Evolutionary conservation across 2,797 vertebrate species (phyloP).

Genomic region (Manis pentadactyla): DNA sequence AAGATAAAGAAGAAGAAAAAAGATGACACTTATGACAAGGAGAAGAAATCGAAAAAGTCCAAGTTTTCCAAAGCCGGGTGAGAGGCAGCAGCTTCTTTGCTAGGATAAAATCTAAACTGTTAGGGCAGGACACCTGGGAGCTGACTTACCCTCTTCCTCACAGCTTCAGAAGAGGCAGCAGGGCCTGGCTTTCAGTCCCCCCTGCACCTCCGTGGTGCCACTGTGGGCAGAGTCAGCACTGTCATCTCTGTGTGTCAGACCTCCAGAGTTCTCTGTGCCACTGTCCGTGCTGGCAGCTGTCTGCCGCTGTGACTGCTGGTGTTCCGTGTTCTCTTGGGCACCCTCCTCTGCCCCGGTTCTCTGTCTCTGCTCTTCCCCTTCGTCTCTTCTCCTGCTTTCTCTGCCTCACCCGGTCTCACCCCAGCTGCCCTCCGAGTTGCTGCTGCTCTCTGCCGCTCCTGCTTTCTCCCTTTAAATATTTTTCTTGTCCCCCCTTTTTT

Average conservation of each 20-base stretch:
- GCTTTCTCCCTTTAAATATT: slow-evolving; percentile 58
- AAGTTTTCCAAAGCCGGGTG: slow-evolving; percentile 89
- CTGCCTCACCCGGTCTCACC: slow-evolving; percentile 38
- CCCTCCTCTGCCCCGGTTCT: slow-evolving; percentile 53
- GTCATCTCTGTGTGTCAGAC: slow-evolving; percentile 38
- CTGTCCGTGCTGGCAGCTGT: slow-evolving; percentile 53
- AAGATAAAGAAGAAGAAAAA: slow-evolving; percentile 91
- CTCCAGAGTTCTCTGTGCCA: slow-evolving; percentile 18
- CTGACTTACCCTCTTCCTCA: slow-evolving; percentile 44
- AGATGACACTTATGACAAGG: slow-evolving; percentile 88
- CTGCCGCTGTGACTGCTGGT: slow-evolving; percentile 49
- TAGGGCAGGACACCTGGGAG: slow-evolving; percentile 66
- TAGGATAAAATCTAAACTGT: slow-evolving; percentile 50
- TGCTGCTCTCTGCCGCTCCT: slow-evolving; percentile 69
- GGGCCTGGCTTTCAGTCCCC: slow-evolving; percentile 43
- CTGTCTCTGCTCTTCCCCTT: slow-evolving; percentile 46
- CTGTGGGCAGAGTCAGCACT: background rate
- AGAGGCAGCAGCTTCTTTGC: slow-evolving; percentile 80
- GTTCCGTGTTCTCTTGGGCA: slow-evolving; percentile 51
- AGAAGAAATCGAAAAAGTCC: slow-evolving; percentile 89
- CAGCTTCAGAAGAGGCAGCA: slow-evolving; percentile 52
- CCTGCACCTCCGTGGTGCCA: background rate
- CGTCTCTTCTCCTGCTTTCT: slow-evolving; percentile 51
- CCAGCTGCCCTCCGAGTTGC: slow-evolving; percentile 67
- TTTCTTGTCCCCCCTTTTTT: background rate